These are phyloP conservation scores for Clarias laeviceps DNA, from an alignment of 2,797 vertebrate species.

Conservation along the genomic window DNA sequence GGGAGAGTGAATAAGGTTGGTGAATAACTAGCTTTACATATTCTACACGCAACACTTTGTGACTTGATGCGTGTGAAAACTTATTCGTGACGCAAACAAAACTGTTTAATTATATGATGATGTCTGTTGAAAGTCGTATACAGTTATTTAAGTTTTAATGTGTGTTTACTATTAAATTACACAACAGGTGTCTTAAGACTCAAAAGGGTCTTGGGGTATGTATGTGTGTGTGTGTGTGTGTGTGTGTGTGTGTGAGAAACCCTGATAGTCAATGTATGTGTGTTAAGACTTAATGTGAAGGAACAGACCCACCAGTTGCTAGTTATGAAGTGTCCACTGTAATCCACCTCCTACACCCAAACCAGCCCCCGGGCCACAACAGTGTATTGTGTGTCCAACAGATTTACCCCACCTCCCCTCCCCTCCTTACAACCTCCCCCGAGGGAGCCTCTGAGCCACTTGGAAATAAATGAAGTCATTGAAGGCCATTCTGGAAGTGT, in stretches of 20 bases:
- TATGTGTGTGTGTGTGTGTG: neutral
- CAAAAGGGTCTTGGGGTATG: neutral
- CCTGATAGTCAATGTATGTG: neutral
- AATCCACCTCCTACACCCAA: constrained; percentile 47
- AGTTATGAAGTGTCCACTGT: constrained; percentile 33
- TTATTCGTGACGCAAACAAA: too few relatives aligned
- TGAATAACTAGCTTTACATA: neutral
- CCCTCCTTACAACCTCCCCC: constrained; percentile 57
- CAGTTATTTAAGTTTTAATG: neutral
- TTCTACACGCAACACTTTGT: neutral
- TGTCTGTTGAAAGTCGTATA: neutral
- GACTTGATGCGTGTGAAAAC: neutral
- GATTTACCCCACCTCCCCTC: constrained; percentile 22
- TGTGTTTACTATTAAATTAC: neutral
- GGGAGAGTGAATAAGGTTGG: neutral
- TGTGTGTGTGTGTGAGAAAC: neutral
- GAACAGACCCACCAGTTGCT: constrained; percentile 14
- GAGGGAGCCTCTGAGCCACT: constrained; percentile 61
- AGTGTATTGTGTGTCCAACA: constrained; percentile 67
- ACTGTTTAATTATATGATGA: neutral
- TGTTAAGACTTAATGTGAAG: neutral
- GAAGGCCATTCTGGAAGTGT: constrained; percentile 75
- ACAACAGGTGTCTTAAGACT: neutral
- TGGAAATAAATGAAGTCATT: constrained; percentile 77
- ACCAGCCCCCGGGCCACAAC: constrained; percentile 61